A percentile compares a stretch with the other conserved stretches of the same genome.
phyloP scores from a whole-genome alignment of 2,113 vertebrate species.

The Anarrhichthys ocellatus region DNA sequence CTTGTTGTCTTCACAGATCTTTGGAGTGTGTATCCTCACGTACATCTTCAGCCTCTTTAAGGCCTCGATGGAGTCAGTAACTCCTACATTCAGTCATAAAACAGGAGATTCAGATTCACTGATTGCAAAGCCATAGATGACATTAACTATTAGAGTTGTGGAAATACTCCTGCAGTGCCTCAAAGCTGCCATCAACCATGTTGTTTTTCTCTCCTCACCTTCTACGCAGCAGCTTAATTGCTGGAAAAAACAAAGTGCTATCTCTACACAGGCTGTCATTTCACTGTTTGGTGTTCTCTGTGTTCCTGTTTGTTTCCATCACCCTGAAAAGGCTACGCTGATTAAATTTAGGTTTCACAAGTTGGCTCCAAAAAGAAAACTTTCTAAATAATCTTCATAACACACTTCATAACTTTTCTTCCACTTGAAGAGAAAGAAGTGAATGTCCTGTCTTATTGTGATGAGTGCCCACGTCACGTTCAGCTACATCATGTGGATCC shows the following conservation, averaged over 20 bases:
- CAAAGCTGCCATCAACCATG: background rate
- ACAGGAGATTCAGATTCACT: background rate
- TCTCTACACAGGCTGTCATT: background rate
- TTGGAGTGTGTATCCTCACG: too few species aligned
- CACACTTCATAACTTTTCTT: background rate
- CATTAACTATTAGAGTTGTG: background rate
- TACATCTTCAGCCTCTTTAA: background rate
- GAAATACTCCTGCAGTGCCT: background rate
- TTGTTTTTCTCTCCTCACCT: slow-evolving; percentile 6
- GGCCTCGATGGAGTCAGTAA: background rate
- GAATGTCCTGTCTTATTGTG: background rate
- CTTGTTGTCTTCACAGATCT: slow-evolving; percentile 7
- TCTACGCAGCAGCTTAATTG: background rate
- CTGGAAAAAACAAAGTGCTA: background rate
- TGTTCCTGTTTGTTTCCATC: background rate
- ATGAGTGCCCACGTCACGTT: background rate
- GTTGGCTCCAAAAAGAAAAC: background rate
- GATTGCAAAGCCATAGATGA: background rate
- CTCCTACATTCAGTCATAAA: background rate
- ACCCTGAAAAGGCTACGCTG: background rate
- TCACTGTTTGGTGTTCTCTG: background rate
- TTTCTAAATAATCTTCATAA: background rate
- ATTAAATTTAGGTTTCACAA: background rate
- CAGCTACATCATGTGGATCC: background rate
- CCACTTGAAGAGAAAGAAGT: background rate